Conservation (phyloP, 2,797 vertebrate species). For the Telmatherina bonti region DNA sequence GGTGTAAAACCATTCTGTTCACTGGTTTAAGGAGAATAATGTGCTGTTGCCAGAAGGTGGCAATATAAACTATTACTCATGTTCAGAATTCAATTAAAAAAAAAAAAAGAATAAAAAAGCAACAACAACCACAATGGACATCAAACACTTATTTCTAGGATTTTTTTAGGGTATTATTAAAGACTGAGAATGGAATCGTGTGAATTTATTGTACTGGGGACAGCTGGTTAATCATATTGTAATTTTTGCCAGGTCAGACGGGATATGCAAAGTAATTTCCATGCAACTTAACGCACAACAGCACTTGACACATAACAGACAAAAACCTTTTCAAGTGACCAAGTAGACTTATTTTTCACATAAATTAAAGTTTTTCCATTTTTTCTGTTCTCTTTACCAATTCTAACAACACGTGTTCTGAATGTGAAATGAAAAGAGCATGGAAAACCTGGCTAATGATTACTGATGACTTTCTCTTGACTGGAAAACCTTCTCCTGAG, state of each 20-base stretch:
- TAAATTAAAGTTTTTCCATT: background rate
- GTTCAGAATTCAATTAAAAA: background rate
- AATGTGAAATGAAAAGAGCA: background rate
- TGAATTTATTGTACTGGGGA: background rate
- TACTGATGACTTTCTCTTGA: conserved; percentile 18
- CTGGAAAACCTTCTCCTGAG: background rate
- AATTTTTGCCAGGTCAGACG: background rate
- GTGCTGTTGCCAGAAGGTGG: background rate
- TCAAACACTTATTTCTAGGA: background rate
- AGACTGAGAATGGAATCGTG: background rate
- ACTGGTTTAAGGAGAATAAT: background rate
- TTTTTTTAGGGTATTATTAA: background rate
- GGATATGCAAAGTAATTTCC: background rate
- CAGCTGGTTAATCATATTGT: background rate
- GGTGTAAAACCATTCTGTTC: background rate
- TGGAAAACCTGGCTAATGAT: background rate
- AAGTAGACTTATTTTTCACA: background rate
- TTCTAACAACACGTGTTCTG: background rate
- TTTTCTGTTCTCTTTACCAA: background rate
- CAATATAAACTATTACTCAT: background rate
- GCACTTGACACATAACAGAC: background rate
- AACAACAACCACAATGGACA: background rate
- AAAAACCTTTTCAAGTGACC: background rate
- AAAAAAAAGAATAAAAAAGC: background rate
- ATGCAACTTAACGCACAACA: background rate